Conservation (phyloP, 2,797 vertebrate genomes). For the Antrozous pallidus region DNA sequence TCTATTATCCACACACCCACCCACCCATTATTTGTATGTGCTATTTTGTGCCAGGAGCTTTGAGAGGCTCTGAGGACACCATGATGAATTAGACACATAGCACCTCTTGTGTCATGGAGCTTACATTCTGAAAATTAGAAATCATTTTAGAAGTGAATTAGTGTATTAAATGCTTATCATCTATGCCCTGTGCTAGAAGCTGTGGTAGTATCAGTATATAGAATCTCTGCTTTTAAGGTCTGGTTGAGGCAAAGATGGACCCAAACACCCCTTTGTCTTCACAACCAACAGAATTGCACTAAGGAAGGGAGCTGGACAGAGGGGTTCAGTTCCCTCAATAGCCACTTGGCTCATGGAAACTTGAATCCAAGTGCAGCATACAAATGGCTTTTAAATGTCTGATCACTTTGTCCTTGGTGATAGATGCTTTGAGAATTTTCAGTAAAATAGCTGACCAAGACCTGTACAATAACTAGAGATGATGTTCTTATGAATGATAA, state of each 20-base stretch:
- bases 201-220: background rate
- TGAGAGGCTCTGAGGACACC: background rate
- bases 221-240: background rate
- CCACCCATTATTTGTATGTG: background rate
- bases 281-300: background rate
- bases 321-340: background rate
- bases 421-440: background rate
- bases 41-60: background rate
- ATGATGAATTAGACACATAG: background rate
- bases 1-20: background rate
- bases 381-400: constrained; percentile 10
- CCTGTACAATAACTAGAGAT: background rate
- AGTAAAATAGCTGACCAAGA: background rate
- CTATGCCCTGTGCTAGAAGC: background rate
- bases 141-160: background rate
- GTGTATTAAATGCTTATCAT: background rate
- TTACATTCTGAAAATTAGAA: constrained; percentile 29
- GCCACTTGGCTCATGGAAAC: background rate
- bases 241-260: background rate
- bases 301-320: background rate
- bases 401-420: constrained; percentile 5
- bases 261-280: background rate
- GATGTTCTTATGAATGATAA: background rate
- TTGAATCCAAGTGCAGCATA: background rate
- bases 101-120: background rate